Evolutionary conservation across 2,797 vertebrate genomes (phyloP).

Genomic region (Epinephelus awoara): DNA sequence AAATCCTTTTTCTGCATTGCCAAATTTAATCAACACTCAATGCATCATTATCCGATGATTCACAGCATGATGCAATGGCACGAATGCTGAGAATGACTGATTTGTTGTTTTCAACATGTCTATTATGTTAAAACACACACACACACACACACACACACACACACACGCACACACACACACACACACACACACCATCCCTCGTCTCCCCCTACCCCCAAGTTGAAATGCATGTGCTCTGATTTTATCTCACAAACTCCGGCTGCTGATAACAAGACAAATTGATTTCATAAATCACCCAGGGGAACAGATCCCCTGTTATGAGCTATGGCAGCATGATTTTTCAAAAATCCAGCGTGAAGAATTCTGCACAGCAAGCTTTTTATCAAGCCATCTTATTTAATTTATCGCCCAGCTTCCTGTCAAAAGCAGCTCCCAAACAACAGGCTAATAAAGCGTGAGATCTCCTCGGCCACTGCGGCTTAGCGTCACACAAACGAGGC

Average conservation of each 20-base stretch:
- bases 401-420: conserved; percentile 80
- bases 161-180: conserved; percentile 13
- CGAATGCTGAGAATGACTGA: conserved; percentile 47
- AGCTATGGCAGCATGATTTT: conserved; percentile 66
- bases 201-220: conserved; percentile 46
- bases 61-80: conserved; percentile 52
- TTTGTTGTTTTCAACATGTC: conserved; percentile 48
- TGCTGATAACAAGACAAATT: conserved; percentile 84
- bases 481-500: conserved; percentile 69
- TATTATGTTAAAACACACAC: conserved; percentile 25
- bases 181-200: conserved; percentile 15
- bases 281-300: conserved; percentile 85
- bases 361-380: conserved; percentile 80
- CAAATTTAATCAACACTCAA: conserved; percentile 61
- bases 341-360: conserved; percentile 72
- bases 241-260: conserved; percentile 76
- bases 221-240: conserved; percentile 74
- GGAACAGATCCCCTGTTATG: conserved; percentile 77
- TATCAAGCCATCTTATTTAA: conserved; percentile 84
- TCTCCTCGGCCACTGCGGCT: conserved; percentile 69
- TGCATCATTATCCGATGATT: conserved; percentile 46
- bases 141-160: conserved; percentile 7
- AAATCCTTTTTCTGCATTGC: conserved; percentile 48
- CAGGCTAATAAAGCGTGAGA: conserved; percentile 77
- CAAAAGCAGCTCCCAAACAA: conserved; percentile 78